Evolutionary conservation across 2,113 vertebrate species (phyloP), one percentile per base, ranked within the genome.

Genomic region (Ophthalmolycus amberensis): DNA sequence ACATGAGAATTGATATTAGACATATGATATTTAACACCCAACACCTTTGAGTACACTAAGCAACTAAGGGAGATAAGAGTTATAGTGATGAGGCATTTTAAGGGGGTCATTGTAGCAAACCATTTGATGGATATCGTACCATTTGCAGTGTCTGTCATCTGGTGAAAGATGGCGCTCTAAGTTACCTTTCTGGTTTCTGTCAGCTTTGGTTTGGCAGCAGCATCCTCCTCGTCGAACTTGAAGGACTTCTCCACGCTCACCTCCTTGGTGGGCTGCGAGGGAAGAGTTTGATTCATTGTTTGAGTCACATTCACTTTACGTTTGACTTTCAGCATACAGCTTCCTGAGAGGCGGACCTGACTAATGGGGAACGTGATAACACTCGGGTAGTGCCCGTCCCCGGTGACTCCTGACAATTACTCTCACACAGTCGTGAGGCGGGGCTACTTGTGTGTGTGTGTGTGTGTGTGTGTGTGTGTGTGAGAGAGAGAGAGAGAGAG

Each of bases 161-260:
- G 20, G 4, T 12, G 64, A 63, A 22, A 25, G 29, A 48, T 3
- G 6, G 25, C 22, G 34, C 42, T 32, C 3, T 3, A 1, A 16
- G 52, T 14, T 94, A 98, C 97, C 96, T 96, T 99, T 91, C 94
- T 97, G 50, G 90, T 83, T 71, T 98, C 97, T 73, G 83, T 78
- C 63, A 90, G 87, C 88, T 97, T 97, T 93, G 95, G 77, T 91
- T 95, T 97, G 93, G 94, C 88, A 92, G 94, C 89, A 92, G 91
- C 90, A 15, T 98, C 97, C 82, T 96, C 96, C 58, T 97, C 96
- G 56, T 96, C 94, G 18, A 88, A 52, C 88, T 95, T 97, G 82
- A 94, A 77, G 46, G n/a, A 80, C 89, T 96, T 97, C 87, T 99
- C 98, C 66, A 93, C 91, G 34, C 34, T 89, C 64, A 85, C 52